phyloP scores from a whole-genome alignment of 2,888 invertebrate species.

The Platynereis dumerilii region DNA sequence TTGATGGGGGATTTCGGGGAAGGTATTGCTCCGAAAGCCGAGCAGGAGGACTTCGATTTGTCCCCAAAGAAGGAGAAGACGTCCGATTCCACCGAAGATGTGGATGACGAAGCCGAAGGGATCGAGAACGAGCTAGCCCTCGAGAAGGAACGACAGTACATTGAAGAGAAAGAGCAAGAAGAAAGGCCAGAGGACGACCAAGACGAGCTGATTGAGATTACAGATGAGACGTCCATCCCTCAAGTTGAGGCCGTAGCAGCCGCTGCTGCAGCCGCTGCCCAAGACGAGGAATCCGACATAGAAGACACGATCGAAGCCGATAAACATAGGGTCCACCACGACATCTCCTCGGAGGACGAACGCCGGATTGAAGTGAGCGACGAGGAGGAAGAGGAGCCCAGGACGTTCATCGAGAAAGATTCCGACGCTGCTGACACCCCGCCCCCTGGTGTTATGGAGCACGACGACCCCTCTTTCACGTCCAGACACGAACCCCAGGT shows the following conservation, averaged over 20 bases:
- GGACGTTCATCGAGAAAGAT: slow-evolving; percentile 3
- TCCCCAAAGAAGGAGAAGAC: background rate
- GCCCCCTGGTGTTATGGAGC: too few relatives aligned
- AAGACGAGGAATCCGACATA: background rate
- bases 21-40: background rate
- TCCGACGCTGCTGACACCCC: too few relatives aligned
- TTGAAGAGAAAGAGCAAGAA: background rate
- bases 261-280: background rate
- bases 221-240: background rate
- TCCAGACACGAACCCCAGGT: too few relatives aligned
- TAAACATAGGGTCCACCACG: background rate
- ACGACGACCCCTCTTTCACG: too few relatives aligned
- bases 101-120: background rate
- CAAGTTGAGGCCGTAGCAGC: background rate
- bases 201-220: background rate
- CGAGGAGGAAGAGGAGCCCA: slow-evolving; percentile 1
- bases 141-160: background rate
- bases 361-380: background rate
- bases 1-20: slow-evolving; percentile 4
- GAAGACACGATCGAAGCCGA: background rate
- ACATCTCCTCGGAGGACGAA: background rate
- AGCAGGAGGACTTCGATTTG: background rate
- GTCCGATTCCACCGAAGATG: background rate
- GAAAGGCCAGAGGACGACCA: slow-evolving; percentile 1
- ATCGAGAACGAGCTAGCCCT: background rate